Evolutionary conservation across 2,113 vertebrate species (phyloP).

Genomic region (Thalassarche chlororhynchos): DNA sequence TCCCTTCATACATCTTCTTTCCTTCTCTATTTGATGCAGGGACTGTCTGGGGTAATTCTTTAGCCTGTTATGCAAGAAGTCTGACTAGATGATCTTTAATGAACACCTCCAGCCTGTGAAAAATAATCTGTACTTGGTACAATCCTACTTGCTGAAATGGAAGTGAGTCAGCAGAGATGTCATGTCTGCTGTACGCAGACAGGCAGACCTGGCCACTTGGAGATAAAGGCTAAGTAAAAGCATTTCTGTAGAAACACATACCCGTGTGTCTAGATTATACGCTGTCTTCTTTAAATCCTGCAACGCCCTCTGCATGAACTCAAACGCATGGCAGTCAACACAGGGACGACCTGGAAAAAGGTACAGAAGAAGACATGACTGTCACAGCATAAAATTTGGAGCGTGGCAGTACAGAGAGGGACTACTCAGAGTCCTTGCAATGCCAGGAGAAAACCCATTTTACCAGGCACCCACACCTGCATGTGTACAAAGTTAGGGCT

Average conservation of each 20-base stretch:
- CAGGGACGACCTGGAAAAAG: constrained; percentile 87
- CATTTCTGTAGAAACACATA: constrained; percentile 54
- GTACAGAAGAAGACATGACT: neutral
- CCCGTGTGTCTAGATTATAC: constrained; percentile 88
- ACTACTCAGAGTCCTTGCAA: neutral
- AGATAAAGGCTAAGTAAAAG: neutral
- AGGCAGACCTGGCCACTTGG: neutral
- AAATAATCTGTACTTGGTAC: neutral
- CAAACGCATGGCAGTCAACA: constrained; percentile 96
- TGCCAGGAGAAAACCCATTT: neutral
- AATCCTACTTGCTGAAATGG: constrained; percentile 16
- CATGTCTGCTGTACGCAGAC: neutral
- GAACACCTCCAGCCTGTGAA: neutral
- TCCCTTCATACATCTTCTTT: neutral
- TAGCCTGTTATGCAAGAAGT: constrained; percentile 19
- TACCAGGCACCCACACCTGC: neutral
- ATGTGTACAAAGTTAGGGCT: neutral
- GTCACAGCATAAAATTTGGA: neutral
- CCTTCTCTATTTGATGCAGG: neutral
- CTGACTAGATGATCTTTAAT: neutral
- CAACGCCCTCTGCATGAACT: constrained; percentile 98
- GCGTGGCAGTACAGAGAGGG: neutral
- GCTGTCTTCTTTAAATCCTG: constrained; percentile 94
- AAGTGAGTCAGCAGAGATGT: constrained; percentile 50
- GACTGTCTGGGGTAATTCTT: neutral